Conservation (phyloP, 2,113 vertebrate genomes). For the rabbit (Oryctolagus cuniculus) region mOryCun1.1 NC_091433.1:172079501-172080000, state of each 20-base stretch:
- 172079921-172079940: neutral
- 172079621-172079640: neutral
- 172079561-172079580: neutral
- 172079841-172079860: neutral
- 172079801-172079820: too few species aligned
- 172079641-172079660: neutral
- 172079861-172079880: neutral
- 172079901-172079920: neutral
- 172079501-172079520: too few species aligned
- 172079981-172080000: neutral
- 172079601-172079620: neutral
- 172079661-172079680: neutral
- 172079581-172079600: fast-evolving
- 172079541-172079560: too few species aligned
- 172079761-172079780: too few species aligned
- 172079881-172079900: fast-evolving
- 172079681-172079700: neutral
- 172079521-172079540: too few species aligned
- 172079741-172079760: too few species aligned
- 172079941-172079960: neutral
- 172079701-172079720: neutral
- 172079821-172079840: neutral
- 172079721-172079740: neutral
- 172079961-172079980: neutral
- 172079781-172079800: too few species aligned